Percentiles rank a stretch among this genome's conserved stretches.
Evolutionary conservation across 2,888 invertebrate genomes (phyloP).

Genomic region (Caenorhabditis angaria): DNA sequence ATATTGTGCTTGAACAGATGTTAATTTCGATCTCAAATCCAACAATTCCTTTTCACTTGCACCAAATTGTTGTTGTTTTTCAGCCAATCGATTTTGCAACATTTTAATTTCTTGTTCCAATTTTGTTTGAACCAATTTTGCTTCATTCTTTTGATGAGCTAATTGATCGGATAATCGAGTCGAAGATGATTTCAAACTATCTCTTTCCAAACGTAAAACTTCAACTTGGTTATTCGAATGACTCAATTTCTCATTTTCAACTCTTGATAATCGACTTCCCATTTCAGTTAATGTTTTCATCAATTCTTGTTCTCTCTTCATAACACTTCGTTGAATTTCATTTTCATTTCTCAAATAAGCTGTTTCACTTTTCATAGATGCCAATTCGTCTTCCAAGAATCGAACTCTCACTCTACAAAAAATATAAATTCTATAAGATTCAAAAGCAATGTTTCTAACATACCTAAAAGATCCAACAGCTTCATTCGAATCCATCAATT

Average conservation of each 20-base stretch:
- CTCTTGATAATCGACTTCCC: constrained; percentile 27
- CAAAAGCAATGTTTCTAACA: not conserved
- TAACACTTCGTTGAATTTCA: constrained; percentile 11
- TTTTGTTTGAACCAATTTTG: constrained; percentile 26
- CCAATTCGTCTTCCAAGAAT: constrained; percentile 36
- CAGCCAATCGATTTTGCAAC: constrained; percentile 23
- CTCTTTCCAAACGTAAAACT: constrained; percentile 38
- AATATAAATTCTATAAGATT: not conserved
- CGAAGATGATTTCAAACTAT: constrained; percentile 36
- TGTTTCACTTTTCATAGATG: constrained; percentile 11
- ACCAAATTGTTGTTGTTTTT: constrained; percentile 39
- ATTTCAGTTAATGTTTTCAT: constrained; percentile 44
- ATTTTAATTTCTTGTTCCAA: constrained; percentile 38
- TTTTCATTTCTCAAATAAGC: constrained; percentile 11
- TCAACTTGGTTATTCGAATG: constrained; percentile 37
- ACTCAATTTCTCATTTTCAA: constrained; percentile 36
- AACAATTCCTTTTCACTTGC: constrained; percentile 26
- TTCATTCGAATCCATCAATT: constrained; percentile 17
- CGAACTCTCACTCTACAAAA: constrained; percentile 30
- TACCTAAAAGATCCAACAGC: constrained; percentile 22
- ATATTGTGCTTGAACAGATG: constrained; percentile 28
- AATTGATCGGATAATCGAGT: constrained; percentile 36
- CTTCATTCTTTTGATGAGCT: constrained; percentile 39
- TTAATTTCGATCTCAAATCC: constrained; percentile 38
- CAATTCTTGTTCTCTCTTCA: constrained; percentile 40